Percentiles rank a stretch among this genome's conserved stretches.
phyloP scores from a whole-genome alignment of 2,113 vertebrate genomes.

The Ariopsis seemanni region DNA sequence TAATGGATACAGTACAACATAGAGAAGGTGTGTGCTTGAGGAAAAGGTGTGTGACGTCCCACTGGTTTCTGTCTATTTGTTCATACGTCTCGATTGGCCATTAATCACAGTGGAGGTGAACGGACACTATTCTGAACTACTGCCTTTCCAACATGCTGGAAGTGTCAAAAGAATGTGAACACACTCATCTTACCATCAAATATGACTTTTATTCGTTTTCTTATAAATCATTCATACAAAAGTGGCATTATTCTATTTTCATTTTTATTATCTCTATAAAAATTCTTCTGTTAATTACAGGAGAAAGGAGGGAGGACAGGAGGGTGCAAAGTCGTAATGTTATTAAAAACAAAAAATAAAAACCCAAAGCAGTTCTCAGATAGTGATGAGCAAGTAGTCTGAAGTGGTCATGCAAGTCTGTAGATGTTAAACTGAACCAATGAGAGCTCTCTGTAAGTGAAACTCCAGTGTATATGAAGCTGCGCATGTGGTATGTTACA shows the following conservation, averaged over 20 bases:
- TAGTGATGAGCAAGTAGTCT: slow-evolving; percentile 49
- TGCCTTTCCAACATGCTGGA: not conserved
- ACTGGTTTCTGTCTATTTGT: not conserved
- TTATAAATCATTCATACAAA: slow-evolving; percentile 79
- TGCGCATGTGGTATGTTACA: slow-evolving; percentile 16
- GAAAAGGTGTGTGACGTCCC: not conserved
- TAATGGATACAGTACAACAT: not conserved
- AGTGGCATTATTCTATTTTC: slow-evolving; percentile 76
- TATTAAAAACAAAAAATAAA: slow-evolving; percentile 40
- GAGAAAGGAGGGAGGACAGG: slow-evolving; percentile 65
- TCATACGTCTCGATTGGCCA: not conserved
- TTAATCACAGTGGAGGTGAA: not conserved
- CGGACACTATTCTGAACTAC: not conserved
- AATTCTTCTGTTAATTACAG: slow-evolving; percentile 80
- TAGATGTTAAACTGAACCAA: slow-evolving; percentile 43
- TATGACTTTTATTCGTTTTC: slow-evolving; percentile 74
- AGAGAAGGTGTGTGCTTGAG: not conserved
- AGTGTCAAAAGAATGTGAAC: not conserved
- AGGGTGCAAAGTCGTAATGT: slow-evolving; percentile 52
- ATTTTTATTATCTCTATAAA: slow-evolving; percentile 76
- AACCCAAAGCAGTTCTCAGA: slow-evolving; percentile 20
- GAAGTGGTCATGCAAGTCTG: slow-evolving; percentile 51
- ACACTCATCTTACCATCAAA: slow-evolving; percentile 61
- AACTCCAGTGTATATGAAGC: slow-evolving; percentile 52
- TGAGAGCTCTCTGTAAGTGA: slow-evolving; percentile 52